Evolutionary conservation across 1,140 invertebrate species (phyloP).

Genomic region (Zeugodacus cucurbitae): DNA sequence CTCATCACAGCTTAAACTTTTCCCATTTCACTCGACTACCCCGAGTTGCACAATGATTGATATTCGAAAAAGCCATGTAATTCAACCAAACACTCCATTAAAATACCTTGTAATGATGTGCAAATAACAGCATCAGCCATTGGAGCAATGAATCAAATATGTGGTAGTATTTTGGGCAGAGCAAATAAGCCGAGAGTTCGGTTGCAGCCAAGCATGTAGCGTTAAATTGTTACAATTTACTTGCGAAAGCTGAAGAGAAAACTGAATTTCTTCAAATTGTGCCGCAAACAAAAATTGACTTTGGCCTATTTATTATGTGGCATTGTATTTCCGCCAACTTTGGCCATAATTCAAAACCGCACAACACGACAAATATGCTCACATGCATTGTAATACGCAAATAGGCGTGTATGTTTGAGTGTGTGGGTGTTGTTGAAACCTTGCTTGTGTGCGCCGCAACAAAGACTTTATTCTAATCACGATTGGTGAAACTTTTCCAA

Average conservation of each 20-base stretch:
- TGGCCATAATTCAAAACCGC: conserved; percentile 3
- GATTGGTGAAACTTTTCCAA: not conserved
- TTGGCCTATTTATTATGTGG: not conserved
- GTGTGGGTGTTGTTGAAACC: not conserved
- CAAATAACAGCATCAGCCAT: not conserved
- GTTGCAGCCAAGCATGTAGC: not conserved
- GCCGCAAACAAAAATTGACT: not conserved
- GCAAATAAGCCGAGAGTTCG: not conserved
- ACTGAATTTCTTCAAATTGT: not conserved
- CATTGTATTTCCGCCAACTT: not conserved
- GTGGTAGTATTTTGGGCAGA: not conserved
- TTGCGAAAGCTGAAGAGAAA: not conserved
- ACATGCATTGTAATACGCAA: not conserved
- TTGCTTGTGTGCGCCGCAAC: no score
- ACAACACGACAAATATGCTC: not conserved
- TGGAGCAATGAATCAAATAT: not conserved
- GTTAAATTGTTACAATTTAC: not conserved
- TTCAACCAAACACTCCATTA: not conserved
- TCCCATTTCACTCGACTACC: no score
- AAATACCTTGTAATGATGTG: not conserved
- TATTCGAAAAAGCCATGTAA: not conserved
- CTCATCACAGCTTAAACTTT: no score
- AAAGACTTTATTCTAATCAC: not conserved
- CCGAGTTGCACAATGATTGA: not conserved
- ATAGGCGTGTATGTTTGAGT: not conserved